Conservation (phyloP, 2,113 vertebrate genomes). For the Gnathonemus longibarbis region DNA sequence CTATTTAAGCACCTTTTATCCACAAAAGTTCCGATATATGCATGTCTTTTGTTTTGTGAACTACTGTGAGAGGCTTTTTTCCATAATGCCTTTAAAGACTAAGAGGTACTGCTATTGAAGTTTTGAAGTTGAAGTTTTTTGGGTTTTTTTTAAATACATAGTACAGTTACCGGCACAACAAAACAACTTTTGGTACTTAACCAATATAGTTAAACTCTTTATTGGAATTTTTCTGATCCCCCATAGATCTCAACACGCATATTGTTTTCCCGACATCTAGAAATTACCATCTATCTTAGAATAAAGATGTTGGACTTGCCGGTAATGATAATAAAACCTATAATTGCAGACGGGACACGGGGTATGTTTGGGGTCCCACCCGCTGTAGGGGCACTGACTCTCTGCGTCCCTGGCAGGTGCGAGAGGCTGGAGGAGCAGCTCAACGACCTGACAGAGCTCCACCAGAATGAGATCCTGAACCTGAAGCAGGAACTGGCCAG, state of each 20-base stretch:
- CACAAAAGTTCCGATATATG: neutral
- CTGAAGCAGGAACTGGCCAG: slow-evolving; percentile 95
- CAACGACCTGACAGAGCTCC: slow-evolving; percentile 94
- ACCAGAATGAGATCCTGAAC: slow-evolving; percentile 97
- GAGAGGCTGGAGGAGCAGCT: slow-evolving; percentile 93
- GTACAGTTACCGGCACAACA: neutral
- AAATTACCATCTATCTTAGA: neutral
- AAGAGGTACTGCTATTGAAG: neutral
- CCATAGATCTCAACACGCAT: neutral
- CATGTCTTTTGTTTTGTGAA: neutral
- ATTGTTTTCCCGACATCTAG: neutral
- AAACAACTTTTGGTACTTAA: neutral
- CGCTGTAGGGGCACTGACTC: neutral
- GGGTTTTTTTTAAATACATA: neutral
- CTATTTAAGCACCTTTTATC: neutral
- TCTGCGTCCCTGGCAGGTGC: slow-evolving; percentile 66
- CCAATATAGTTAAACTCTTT: neutral
- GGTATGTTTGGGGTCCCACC: neutral
- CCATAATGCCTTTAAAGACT: neutral
- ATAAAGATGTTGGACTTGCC: neutral
- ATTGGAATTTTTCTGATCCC: neutral
- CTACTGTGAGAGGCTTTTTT: neutral
- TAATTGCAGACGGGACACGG: neutral
- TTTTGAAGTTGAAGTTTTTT: neutral
- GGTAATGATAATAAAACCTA: neutral